Conservation (phyloP, 1,140 invertebrate genomes). For the Drosophila virilis region DNA sequence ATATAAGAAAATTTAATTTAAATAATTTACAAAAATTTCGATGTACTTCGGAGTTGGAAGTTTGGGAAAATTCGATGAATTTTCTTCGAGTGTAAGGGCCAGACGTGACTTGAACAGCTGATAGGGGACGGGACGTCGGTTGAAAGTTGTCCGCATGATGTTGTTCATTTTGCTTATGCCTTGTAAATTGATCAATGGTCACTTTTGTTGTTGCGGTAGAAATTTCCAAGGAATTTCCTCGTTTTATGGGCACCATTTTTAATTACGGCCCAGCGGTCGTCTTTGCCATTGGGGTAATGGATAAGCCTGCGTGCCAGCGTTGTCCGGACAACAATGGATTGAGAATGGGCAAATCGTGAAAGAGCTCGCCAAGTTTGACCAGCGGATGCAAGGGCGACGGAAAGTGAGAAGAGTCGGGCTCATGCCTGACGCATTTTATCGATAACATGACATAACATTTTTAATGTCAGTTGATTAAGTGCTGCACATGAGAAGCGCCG, state of each 20-base stretch:
- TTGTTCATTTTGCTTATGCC: constrained; percentile 67
- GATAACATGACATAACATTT: constrained; percentile 43
- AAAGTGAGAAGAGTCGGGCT: background rate
- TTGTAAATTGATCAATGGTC: constrained; percentile 72
- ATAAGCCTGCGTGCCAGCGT: constrained; percentile 29
- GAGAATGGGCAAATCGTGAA: constrained; percentile 3
- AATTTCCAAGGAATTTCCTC: constrained; percentile 38
- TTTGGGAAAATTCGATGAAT: too few relatives aligned
- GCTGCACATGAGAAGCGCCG: constrained; percentile 1
- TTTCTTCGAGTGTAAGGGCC: background rate
- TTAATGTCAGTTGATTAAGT: constrained; percentile 31
- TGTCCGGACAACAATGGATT: constrained; percentile 19
- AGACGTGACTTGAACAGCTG: constrained; percentile 62
- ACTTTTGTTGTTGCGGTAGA: constrained; percentile 35
- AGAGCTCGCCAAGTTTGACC: background rate
- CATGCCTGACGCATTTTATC: constrained; percentile 50
- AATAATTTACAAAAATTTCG: too few relatives aligned
- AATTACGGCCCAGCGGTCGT: constrained; percentile 25
- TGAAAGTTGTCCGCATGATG: constrained; percentile 60
- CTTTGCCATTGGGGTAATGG: constrained; percentile 13
- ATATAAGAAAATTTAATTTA: background rate
- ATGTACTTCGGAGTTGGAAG: too few relatives aligned
- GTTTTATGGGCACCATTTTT: constrained; percentile 43
- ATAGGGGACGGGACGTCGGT: constrained; percentile 7
- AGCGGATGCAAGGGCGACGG: background rate